Percentiles rank a stretch among this genome's conserved stretches.
Evolutionary conservation across 2,113 vertebrate species (phyloP).

Genomic region (Rhabdornis inornatus): DNA sequence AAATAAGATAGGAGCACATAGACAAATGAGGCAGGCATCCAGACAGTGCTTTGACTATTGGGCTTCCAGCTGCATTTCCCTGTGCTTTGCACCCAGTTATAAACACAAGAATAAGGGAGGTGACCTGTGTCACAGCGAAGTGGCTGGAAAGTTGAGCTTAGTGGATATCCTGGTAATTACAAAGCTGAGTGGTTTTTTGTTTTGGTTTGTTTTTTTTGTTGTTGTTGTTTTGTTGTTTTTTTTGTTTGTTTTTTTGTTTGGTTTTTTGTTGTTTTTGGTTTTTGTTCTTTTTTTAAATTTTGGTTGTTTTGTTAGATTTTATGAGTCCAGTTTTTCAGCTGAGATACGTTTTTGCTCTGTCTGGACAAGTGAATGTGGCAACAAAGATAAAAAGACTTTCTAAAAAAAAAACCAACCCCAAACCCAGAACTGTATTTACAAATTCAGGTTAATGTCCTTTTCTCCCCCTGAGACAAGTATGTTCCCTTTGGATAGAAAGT

Average conservation of each 20-base stretch:
- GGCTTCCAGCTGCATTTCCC: background rate
- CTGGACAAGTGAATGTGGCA: background rate
- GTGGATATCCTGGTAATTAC: background rate
- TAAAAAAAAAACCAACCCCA: background rate
- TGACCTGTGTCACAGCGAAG: fast-evolving
- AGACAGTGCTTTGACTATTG: background rate
- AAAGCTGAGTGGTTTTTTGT: background rate
- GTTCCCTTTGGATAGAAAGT: background rate
- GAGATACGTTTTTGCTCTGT: background rate
- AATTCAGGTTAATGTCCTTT: background rate
- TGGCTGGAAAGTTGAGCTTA: background rate
- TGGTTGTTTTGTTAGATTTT: background rate
- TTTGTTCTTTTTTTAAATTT: background rate
- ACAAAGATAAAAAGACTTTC: background rate
- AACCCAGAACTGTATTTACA: background rate
- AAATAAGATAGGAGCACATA: background rate
- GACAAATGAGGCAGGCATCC: background rate
- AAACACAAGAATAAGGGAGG: background rate
- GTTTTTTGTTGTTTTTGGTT: too few species aligned
- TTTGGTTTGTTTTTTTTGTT: too few species aligned
- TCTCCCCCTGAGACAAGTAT: background rate
- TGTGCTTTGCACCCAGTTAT: background rate
- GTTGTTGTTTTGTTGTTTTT: background rate
- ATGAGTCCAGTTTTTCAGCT: background rate
- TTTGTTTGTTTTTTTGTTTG: too few species aligned